Base-by-base conservation (phyloP, 1,140 invertebrate genomes). In the Formica selysi region DNA sequence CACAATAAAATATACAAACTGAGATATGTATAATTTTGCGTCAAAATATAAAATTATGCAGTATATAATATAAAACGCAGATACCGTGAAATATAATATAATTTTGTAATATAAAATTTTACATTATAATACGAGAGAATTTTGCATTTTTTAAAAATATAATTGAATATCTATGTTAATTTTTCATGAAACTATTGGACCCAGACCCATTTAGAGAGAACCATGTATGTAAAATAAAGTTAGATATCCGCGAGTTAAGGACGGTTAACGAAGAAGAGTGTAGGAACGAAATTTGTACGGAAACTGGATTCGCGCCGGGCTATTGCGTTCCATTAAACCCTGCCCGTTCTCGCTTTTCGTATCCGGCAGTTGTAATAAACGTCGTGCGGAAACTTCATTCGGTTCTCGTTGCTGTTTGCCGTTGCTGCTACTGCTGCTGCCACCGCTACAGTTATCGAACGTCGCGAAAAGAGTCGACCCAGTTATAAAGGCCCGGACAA, bases 391-490 rank as follows among this genome's bases (percentile, higher is more conserved):
- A 68, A 48, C 67, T 68, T 48, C 67, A 44, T 16, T 48, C n/a
- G 22, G 26, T 62, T 62, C 26, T 29, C 48, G 48, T 51, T 51
- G 48, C 48, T 51, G 48, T 51, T 51, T 51, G 48, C 48, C 61
- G 10, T 4, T 44, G 36, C 64, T 16, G 59, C 59, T 44, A 13
- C 61, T 29, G 3, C 32, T 59, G n/a, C 62, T 65, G 32, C 32
- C 7, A n/a, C 61, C 13, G 13, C 19, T n/a, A 4, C 38, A 68
- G 65, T 68, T 68, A 68, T 68, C 41, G 67, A 68, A 68, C 67
- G 67, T 44, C 22, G n/a, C 22, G 67, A 68, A 68, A 68, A 68
- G 67, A 68, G 67, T 44, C 67, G 67, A 68, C 67, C 67, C 67
- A 44, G 67, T 68, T 68, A 68, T 68, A 68, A 68, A 44, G n/a